Evolutionary conservation across 2,888 invertebrate species (phyloP), one percentile per base, ranked within the genome.

Genomic region (Erebia aethiops): DNA sequence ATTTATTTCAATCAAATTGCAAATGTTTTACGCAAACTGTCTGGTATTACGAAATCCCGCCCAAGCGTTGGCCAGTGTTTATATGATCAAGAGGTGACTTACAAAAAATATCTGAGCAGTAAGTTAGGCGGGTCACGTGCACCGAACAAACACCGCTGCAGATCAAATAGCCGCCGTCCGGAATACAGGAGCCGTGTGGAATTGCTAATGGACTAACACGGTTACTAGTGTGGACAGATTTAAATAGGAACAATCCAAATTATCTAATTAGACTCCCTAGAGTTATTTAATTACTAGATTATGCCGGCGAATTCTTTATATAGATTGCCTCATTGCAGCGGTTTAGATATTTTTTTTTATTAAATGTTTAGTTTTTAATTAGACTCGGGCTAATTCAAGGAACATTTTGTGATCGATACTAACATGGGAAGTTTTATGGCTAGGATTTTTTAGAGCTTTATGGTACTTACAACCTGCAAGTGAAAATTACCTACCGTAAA

Each of bases 61-160:
- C 62, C 62, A 21, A 16, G 61, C 43, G 61, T 16, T 18, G 10
- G 16, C 16, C 18, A 18, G 35, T 18, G 64, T 64, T 54, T 52
- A 41, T 52, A 54, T 18, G 52, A n/a, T 10, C 49, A 51, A 18
- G 64, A 64, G 71, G 63, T 70, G 60, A 69, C 21, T 57, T 64
- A 71, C 57, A 70, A 71, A 74, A 76, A 78, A 72, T 71, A 69
- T 76, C 71, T 46, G 57, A 61, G 69, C 43, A 70, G 52, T 78
- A 75, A 76, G 73, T 75, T 78, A 85, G 80, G 78, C 82, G 76
- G 70, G 73, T 82, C 85, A 86, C 85, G 86, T 86, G 78, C 79
- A 71, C 63, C 80, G 82, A 85, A 84, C 84, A 84, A 78, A 76
- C 78, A 78, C 80, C 79, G 64, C 75, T 70, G 74, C 71, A 76